Percentiles rank a stretch among this genome's conserved stretches.
Conservation (phyloP, 2,888 invertebrate genomes). For the Athripsodes cinereus region DNA sequence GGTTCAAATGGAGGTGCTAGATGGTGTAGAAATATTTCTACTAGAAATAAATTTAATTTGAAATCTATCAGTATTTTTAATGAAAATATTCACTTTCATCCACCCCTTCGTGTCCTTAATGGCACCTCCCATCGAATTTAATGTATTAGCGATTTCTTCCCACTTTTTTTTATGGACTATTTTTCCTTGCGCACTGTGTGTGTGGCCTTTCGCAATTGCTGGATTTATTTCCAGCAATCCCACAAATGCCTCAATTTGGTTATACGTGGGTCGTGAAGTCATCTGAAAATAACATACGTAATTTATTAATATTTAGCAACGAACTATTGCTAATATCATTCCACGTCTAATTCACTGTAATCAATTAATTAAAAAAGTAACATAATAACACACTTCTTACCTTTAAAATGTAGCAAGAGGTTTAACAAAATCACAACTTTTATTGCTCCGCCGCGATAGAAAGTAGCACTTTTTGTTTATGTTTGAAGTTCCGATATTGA, state of each 20-base stretch:
- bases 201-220: neutral
- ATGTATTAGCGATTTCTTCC: neutral
- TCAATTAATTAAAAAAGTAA: neutral
- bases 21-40: neutral
- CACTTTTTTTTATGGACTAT: neutral
- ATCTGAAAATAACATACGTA: neutral
- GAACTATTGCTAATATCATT: neutral
- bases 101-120: neutral
- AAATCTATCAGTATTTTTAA: neutral
- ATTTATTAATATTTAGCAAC: neutral
- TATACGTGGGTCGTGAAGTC: neutral
- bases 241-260: neutral
- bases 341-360: neutral
- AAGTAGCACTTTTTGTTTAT: neutral
- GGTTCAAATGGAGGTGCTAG: neutral
- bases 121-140: neutral
- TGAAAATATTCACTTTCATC: constrained; percentile 1
- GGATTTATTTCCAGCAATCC: neutral
- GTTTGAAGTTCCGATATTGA: neutral
- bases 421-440: too few species aligned
- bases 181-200: neutral
- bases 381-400: too few species aligned
- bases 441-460: too few species aligned
- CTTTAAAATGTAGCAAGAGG: too few species aligned
- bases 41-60: neutral